Base-by-base conservation (phyloP, 2,797 vertebrate species). In the Pipistrellus pygmaeus region DNA sequence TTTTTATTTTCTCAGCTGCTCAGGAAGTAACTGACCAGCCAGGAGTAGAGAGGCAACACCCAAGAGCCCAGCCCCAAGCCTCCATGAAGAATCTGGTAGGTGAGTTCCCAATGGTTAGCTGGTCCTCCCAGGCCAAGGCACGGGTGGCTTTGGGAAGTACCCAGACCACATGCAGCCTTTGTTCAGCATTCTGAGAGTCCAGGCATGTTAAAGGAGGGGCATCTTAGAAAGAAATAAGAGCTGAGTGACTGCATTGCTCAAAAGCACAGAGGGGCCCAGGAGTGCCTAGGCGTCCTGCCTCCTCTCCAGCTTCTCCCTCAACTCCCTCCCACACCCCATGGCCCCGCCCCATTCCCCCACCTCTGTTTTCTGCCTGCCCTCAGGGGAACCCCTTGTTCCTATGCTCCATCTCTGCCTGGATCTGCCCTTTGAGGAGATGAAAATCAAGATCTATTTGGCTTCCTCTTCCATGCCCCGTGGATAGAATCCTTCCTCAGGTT, bases 141-240 rank as follows among this genome's bases (percentile, higher is more conserved):
- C 25, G 83, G 55, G 30, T 41, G 48, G 35, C 71, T 85, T 88
- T 88, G n/a, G 66, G 46, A 84, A 66, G 13, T 4, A 62, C n/a
- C 14, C 21, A 57, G 62, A 44, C 32, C 48, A 68, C 35, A 20
- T 0, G 32, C 8, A 51, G 46, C 13, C n/a, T 44, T 51, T 82
- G 72, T 51, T 66, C 46, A 35, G 73, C 17, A 6, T 64, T 62
- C 21, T 38, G 35, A 11, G 3, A 2, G 13, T 21, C 32, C 48
- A 60, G 66, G 48, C 51, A 12, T n/a, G 25, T n/a, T 35, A 35
- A 68, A 44, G 53, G 30, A 32, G 38, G 53, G 41, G 18, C 15
- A 66, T 8, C 17, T 90, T 41, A 76, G 60, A 55, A 75, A 75
- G 13, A 48, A 86, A 94, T 10, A 85, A 46, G 35, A 90, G 32